Base-by-base conservation (phyloP, 1,140 invertebrate species). In the Drosophila truncata region DNA sequence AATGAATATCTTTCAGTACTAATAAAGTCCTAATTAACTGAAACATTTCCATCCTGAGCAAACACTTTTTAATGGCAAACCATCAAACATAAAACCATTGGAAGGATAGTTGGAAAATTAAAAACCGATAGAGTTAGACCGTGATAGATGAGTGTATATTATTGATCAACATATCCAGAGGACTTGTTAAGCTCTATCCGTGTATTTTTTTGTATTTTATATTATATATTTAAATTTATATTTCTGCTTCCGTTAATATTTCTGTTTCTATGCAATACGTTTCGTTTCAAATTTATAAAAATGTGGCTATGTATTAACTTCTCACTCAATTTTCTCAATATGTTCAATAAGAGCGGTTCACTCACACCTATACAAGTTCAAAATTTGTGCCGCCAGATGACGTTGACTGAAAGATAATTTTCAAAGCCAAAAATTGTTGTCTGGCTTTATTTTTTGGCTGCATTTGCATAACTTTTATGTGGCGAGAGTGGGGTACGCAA, bases 361-460 rank as follows among this genome's bases (percentile, higher is more conserved):
- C n/a, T n/a, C 44, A 41, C 41, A 47, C 29, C 4, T 31, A 13
- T 25, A 31, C 11, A 23, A 61, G 16, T 35, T 44, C 23, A 39
- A 60, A 47, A 23, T 23, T 11, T 66, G 20, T 41, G 41, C 44
- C 23, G 31, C 47, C 66, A 84, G 76, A 11, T 11, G 46, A 41
- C 66, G 66, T 72, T 82, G 70, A 86, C 78, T 86, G 76, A 79
- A 79, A 79, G 65, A 75, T 72, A 75, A 81, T 81, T 76, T 86
- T 72, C 55, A 71, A 76, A 75, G 65, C 82, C 63, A 65, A 69
- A 86, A 75, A 41, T 42, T 18, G 37, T 74, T 83, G 76, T 84
- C 74, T 73, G 64, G 35, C 67, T 50, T 74, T 71, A 66, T 27
- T 47, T 47, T 47, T 47, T n/a, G 47, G 39, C 73, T 44, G 64